A percentile compares a stretch with the other conserved stretches of the same genome.
Evolutionary conservation across 1,140 invertebrate species (phyloP).

Genomic region (Gerris buenoi): DNA sequence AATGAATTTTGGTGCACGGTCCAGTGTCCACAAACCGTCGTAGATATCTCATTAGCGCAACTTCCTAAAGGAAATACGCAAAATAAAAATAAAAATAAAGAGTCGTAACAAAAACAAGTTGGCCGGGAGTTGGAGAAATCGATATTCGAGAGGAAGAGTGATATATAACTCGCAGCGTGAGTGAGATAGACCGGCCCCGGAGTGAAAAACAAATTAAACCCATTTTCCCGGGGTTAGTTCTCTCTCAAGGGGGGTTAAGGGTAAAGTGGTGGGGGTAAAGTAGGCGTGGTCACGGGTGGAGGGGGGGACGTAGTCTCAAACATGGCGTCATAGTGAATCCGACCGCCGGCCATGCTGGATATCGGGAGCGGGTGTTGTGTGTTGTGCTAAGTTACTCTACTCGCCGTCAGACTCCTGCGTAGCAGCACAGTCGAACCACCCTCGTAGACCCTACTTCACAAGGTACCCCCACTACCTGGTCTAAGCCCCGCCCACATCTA

Average conservation of each 20-base stretch:
- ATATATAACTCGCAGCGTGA: neutral
- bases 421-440: neutral
- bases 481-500: no score
- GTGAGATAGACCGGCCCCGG: neutral
- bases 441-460: no score
- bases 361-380: neutral
- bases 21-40: no score
- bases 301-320: neutral
- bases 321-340: neutral
- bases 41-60: no score
- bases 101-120: no score
- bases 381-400: neutral
- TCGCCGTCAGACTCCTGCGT: neutral
- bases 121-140: neutral
- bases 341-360: neutral
- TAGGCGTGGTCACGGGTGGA: neutral
- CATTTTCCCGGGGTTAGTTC: neutral
- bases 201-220: neutral
- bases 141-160: neutral
- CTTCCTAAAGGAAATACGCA: no score
- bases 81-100: no score
- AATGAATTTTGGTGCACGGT: no score
- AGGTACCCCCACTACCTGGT: no score
- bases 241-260: neutral
- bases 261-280: neutral